Percentiles rank a stretch among this genome's conserved stretches.
These are phyloP conservation scores for Gymnoscelis rufifasciata DNA, from an alignment of 2,888 invertebrate species.

Conservation along the genomic window DNA sequence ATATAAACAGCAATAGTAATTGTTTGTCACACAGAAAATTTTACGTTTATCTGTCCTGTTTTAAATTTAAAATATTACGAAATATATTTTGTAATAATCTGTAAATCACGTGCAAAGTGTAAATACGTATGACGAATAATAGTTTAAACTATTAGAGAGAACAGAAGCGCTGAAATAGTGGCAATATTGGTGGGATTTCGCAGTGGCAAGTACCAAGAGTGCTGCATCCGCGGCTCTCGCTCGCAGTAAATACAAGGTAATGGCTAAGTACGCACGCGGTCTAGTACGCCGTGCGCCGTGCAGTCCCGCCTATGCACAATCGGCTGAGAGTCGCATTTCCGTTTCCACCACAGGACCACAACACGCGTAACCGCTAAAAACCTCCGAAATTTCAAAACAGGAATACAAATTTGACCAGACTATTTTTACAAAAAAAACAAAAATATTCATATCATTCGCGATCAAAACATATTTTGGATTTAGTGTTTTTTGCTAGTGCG, in stretches of 20 bases:
- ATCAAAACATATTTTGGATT: conserved; percentile 56
- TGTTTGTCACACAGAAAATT: too few relatives aligned
- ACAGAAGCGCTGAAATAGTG: too few relatives aligned
- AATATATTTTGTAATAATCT: too few relatives aligned
- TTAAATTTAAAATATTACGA: too few relatives aligned
- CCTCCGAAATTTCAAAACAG: conserved; percentile 55
- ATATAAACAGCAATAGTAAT: too few relatives aligned
- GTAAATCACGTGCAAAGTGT: too few relatives aligned
- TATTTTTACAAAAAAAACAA: conserved; percentile 59
- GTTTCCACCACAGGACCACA: conserved; percentile 60
- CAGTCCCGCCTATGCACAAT: conserved; percentile 79
- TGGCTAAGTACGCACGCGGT: conserved; percentile 79
- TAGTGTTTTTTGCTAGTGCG: conserved; percentile 60
- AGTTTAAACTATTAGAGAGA: too few relatives aligned
- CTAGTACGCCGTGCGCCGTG: conserved; percentile 77
- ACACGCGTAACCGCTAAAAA: conserved; percentile 71
- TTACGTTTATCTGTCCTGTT: too few relatives aligned
- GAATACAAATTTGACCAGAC: conserved; percentile 58
- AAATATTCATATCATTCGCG: conserved; percentile 67
- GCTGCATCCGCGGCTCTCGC: conserved; percentile 41
- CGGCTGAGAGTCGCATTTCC: conserved; percentile 74
- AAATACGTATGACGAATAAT: too few relatives aligned
- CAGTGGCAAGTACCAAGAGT: conserved; percentile 56
- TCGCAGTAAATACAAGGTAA: conserved; percentile 79
- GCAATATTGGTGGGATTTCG: too few relatives aligned